Conservation (phyloP, 92 coral and sea anemone species). For the Phymanthus crucifer region DNA sequence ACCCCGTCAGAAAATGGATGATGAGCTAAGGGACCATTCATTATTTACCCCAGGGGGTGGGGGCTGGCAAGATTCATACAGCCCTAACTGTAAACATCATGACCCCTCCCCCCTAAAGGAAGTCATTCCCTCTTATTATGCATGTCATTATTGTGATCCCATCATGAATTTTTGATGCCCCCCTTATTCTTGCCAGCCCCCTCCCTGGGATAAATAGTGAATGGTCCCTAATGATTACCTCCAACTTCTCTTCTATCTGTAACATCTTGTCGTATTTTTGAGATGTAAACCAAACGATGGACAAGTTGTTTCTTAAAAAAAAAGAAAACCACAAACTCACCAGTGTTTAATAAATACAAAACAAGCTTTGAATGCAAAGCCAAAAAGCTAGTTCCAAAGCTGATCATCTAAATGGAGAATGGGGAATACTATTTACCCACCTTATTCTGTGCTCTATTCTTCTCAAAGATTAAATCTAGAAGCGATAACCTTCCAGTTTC, state of each 20-base stretch:
- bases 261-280: conserved; percentile 81
- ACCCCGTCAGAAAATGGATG: no score
- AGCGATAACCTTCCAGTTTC: conserved; percentile 80
- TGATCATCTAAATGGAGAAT: not conserved
- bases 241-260: conserved; percentile 91
- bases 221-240: conserved; percentile 55
- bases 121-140: no score
- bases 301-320: conserved; percentile 88
- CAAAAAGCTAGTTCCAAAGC: not conserved
- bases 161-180: no score
- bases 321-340: not conserved
- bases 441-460: conserved; percentile 93
- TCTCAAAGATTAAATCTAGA: conserved; percentile 87
- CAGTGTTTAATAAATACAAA: not conserved
- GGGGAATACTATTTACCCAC: conserved; percentile 39
- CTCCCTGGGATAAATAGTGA: no score
- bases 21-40: no score
- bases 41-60: no score
- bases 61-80: no score
- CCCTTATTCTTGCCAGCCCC: no score
- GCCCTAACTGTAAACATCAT: no score
- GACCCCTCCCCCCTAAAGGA: no score
- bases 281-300: conserved; percentile 86
- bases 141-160: no score
- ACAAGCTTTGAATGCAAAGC: not conserved